These are phyloP conservation scores for Solen grandis DNA, from an alignment of 1,140 invertebrate species.

Conservation along the genomic window DNA sequence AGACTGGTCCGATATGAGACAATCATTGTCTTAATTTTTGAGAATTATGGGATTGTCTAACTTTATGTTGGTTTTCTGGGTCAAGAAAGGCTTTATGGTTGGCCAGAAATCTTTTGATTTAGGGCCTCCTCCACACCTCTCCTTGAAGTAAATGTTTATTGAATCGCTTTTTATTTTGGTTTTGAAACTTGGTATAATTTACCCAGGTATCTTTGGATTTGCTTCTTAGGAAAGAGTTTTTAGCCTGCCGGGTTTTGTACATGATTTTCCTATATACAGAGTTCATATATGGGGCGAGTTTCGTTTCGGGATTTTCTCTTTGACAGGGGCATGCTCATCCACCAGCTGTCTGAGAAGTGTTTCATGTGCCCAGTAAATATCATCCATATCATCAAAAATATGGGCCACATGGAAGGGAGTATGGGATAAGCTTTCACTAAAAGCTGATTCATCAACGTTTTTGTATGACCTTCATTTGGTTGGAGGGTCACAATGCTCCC, in stretches of 20 bases:
- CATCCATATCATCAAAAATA: conserved; percentile 23
- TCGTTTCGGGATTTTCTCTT: conserved; percentile 3
- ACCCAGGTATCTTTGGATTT: conserved; percentile 1
- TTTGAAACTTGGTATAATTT: not conserved
- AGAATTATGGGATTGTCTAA: not conserved
- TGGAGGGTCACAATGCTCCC: not conserved
- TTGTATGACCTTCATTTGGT: not conserved
- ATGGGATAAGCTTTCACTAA: not conserved
- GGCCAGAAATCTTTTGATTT: conserved; percentile 25
- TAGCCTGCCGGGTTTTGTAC: not conserved
- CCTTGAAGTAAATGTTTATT: not conserved
- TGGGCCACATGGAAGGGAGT: not conserved
- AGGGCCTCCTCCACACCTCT: conserved; percentile 4
- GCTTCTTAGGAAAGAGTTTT: not conserved
- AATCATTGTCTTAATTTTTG: conserved; percentile 16
- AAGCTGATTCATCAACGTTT: not conserved
- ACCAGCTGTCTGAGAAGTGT: not conserved
- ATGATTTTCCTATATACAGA: conserved; percentile 2
- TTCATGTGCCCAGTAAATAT: conserved; percentile 18
- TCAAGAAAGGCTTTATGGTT: not conserved
- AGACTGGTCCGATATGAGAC: conserved; percentile 23
- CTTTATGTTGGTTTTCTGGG: not conserved
- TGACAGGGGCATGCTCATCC: conserved; percentile 1
- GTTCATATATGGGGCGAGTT: conserved; percentile 4
- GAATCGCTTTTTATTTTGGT: not conserved